phyloP scores from a whole-genome alignment of 2,113 vertebrate species.

The Otocyon megalotis region DNA sequence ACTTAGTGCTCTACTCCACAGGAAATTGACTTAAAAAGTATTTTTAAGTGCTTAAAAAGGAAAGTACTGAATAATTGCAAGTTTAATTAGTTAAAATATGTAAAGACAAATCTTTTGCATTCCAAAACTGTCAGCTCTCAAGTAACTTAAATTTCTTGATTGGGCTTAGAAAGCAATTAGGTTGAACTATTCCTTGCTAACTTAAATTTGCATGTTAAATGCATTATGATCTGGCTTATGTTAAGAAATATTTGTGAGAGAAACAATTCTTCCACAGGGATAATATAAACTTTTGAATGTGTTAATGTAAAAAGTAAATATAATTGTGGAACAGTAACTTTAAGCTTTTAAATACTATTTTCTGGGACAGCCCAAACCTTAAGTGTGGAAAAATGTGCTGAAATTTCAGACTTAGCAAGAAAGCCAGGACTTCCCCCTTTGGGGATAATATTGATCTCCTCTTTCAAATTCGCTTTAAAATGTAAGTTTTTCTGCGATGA shows the following conservation, averaged over 20 bases:
- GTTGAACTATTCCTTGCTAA: slow-evolving; percentile 56
- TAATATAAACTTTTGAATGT: not conserved
- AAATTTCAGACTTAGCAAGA: not conserved
- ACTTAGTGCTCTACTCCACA: slow-evolving; percentile 58
- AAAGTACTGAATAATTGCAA: slow-evolving; percentile 75
- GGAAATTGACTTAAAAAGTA: slow-evolving; percentile 64
- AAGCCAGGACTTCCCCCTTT: not conserved
- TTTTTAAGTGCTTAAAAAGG: slow-evolving; percentile 57
- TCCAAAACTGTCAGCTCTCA: slow-evolving; percentile 68
- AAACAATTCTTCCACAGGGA: not conserved
- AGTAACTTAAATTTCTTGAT: slow-evolving; percentile 74
- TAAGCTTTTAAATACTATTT: not conserved
- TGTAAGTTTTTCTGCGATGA: not conserved
- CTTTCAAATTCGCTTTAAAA: slow-evolving; percentile 22
- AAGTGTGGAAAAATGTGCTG: not conserved
- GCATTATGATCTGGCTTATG: slow-evolving; percentile 41
- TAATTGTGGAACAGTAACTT: not conserved
- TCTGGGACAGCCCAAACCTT: not conserved
- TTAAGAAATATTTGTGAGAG: slow-evolving; percentile 51
- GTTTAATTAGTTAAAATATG: slow-evolving; percentile 78
- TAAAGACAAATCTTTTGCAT: slow-evolving; percentile 75
- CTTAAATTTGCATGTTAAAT: slow-evolving; percentile 66
- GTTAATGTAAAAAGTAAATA: not conserved
- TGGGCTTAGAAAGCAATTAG: slow-evolving; percentile 70
- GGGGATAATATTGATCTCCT: not conserved